Evolutionary conservation across 2,888 invertebrate genomes (phyloP).

Genomic region (Catonia carolina): DNA sequence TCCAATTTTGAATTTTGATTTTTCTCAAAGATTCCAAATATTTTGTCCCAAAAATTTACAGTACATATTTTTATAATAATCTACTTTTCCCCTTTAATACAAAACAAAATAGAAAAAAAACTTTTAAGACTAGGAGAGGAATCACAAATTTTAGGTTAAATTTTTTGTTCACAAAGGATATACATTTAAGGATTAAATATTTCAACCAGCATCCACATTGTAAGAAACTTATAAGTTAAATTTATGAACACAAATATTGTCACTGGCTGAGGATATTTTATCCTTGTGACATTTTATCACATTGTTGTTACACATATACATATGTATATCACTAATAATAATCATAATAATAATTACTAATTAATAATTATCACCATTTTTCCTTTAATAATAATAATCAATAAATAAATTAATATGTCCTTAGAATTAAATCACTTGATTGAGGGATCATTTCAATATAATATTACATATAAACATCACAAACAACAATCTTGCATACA

Average conservation of each 20-base stretch:
- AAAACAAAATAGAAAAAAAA: too few species aligned
- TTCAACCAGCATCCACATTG: constrained; percentile 6
- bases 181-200: constrained; percentile 6
- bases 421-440: too few species aligned
- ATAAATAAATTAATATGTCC: too few species aligned
- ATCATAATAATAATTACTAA: constrained; percentile 1
- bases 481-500: too few species aligned
- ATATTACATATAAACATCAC: too few species aligned
- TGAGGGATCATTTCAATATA: too few species aligned
- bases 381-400: constrained; percentile 2
- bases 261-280: constrained; percentile 6
- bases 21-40: too few species aligned
- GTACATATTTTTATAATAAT: too few species aligned
- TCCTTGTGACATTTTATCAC: constrained; percentile 6
- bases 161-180: neutral
- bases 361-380: constrained; percentile 8
- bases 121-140: constrained; percentile 9
- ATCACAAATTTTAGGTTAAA: constrained; percentile 10
- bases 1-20: too few species aligned
- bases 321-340: constrained; percentile 12
- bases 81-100: too few species aligned
- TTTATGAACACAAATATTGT: constrained; percentile 10
- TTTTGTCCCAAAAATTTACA: too few species aligned
- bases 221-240: constrained; percentile 11
- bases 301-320: constrained; percentile 10